A percentile compares a stretch with the other conserved stretches of the same genome.
Evolutionary conservation across 2,888 invertebrate genomes (phyloP).

Genomic region (Andrena marginata): DNA sequence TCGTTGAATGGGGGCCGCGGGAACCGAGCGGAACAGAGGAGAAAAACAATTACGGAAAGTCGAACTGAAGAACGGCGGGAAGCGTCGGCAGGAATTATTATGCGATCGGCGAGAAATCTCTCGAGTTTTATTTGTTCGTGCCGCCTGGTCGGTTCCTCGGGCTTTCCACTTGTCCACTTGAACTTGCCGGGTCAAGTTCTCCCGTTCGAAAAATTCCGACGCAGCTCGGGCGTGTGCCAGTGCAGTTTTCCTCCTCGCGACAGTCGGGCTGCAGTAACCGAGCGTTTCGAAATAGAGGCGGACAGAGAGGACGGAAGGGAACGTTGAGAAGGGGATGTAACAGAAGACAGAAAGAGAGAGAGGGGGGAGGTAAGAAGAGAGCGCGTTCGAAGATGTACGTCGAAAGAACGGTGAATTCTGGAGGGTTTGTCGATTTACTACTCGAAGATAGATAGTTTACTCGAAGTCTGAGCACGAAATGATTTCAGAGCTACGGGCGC

Average conservation of each 20-base stretch:
- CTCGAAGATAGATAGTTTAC: slow-evolving; percentile 74
- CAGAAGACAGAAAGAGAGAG: background rate
- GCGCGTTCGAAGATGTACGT: slow-evolving; percentile 48
- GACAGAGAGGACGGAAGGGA: background rate
- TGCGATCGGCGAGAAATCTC: slow-evolving; percentile 38
- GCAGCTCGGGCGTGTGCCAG: slow-evolving; percentile 28
- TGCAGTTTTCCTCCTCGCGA: slow-evolving; percentile 54
- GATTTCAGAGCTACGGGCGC: slow-evolving; percentile 68
- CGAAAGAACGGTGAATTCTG: slow-evolving; percentile 61
- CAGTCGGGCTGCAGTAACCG: slow-evolving; percentile 42
- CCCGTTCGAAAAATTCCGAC: slow-evolving; percentile 44
- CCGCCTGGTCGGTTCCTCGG: slow-evolving; percentile 36
- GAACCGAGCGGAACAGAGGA: background rate
- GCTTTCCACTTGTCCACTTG: slow-evolving; percentile 30
- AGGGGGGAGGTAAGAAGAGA: slow-evolving; percentile 27
- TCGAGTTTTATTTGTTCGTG: slow-evolving; percentile 44
- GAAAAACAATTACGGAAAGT: slow-evolving; percentile 8
- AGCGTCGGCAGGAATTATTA: slow-evolving; percentile 38
- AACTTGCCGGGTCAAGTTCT: slow-evolving; percentile 27
- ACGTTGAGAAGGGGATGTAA: background rate
- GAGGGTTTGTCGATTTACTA: slow-evolving; percentile 70
- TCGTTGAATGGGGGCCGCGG: too few species aligned
- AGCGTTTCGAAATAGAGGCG: slow-evolving; percentile 28
- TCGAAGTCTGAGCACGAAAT: slow-evolving; percentile 71
- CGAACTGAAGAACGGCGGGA: background rate